These are phyloP conservation scores for Tipula unca DNA, from an alignment of 2,888 invertebrate genomes.

Conservation along the genomic window DNA sequence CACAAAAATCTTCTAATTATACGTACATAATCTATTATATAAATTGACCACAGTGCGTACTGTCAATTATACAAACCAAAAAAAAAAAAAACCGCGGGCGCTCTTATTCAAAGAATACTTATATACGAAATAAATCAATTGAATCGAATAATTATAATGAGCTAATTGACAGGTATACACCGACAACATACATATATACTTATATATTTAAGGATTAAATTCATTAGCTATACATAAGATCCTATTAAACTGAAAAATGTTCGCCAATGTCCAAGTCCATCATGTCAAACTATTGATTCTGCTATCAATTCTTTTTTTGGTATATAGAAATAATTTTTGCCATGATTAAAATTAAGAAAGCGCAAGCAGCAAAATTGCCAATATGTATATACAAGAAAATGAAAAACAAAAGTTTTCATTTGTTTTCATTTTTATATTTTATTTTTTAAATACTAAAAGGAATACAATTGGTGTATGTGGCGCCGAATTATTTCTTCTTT, in stretches of 20 bases:
- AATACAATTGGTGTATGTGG: constrained; percentile 14
- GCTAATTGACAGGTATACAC: neutral
- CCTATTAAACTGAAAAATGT: constrained; percentile 8
- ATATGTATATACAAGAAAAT: neutral
- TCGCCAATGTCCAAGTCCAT: neutral
- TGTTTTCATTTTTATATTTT: no score
- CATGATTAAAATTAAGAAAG: neutral
- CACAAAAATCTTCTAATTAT: no score
- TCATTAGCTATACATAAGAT: neutral
- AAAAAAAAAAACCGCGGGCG: neutral
- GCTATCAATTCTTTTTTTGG: neutral
- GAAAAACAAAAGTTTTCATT: neutral
- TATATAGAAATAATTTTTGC: neutral
- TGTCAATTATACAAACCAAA: neutral
- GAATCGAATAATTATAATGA: neutral
- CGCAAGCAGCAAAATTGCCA: neutral
- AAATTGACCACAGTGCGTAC: neutral
- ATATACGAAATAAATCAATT: neutral
- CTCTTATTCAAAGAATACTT: neutral
- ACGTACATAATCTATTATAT: no score
- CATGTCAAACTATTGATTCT: constrained; percentile 2
- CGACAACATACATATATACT: neutral
- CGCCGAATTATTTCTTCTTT: constrained; percentile 8
- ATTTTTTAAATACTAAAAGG: neutral
- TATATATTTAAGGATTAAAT: neutral